phyloP scores from a whole-genome alignment of 2,888 invertebrate genomes.

The Eumacrocentrus americanus region DNA sequence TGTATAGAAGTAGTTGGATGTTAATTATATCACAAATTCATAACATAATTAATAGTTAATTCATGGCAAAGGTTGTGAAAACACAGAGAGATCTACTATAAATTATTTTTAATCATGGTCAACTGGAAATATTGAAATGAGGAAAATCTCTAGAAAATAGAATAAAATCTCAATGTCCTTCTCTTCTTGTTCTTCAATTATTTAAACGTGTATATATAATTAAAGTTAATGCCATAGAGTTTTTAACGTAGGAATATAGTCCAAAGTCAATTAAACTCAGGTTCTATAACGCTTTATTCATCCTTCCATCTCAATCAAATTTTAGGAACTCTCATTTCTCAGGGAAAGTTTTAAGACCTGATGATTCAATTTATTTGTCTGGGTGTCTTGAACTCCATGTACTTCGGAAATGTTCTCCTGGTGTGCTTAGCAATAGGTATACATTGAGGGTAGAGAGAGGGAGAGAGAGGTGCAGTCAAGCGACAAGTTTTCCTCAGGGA shows the following conservation, averaged over 20 bases:
- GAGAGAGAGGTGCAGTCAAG: not conserved
- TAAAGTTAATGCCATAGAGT: not conserved
- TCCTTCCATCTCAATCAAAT: constrained; percentile 23
- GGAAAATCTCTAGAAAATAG: no score
- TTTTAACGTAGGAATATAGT: not conserved
- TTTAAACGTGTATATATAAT: not conserved
- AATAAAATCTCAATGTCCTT: no score
- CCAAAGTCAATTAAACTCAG: constrained; percentile 17
- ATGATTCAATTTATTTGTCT: constrained; percentile 28
- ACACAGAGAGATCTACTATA: no score
- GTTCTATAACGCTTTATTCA: constrained; percentile 5
- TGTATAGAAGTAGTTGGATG: not conserved
- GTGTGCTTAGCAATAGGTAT: no score
- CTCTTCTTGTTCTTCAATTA: no score
- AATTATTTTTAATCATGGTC: no score
- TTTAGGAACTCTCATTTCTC: constrained; percentile 4
- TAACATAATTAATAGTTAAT: constrained; percentile 1
- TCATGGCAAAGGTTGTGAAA: no score
- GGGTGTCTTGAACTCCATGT: not conserved
- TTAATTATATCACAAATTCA: no score
- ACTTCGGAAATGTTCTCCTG: no score
- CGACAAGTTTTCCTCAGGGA: constrained; percentile 12
- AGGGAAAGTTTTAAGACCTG: constrained; percentile 20
- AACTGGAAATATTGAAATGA: no score
- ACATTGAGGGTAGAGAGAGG: not conserved